Percentiles rank a stretch among this genome's conserved stretches.
phyloP scores from a whole-genome alignment of 2,113 vertebrate genomes.

The Pterocles burchelli region DNA sequence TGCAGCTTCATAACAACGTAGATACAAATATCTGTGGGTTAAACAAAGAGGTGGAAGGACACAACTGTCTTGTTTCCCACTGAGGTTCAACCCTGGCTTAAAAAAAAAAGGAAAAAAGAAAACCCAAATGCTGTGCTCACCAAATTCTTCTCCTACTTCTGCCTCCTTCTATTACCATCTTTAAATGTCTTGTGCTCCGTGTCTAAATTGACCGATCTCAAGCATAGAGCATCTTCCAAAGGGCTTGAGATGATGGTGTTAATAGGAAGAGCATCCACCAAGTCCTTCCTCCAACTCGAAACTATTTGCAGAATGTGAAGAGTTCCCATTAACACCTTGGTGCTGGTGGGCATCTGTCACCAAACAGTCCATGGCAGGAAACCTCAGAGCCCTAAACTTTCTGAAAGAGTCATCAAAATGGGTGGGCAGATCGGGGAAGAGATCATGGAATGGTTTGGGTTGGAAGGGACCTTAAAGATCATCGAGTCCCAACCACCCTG shows the following conservation, averaged over 20 bases:
- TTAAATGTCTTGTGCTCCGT: accelerated
- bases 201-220: neutral
- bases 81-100: neutral
- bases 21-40: neutral
- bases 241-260: neutral
- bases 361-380: neutral
- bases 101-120: neutral
- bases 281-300: neutral
- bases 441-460: neutral
- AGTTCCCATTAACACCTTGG: neutral
- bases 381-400: neutral
- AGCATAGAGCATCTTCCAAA: neutral
- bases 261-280: neutral
- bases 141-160: neutral
- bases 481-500: no score
- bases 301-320: neutral
- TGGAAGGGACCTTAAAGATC: no score
- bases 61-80: neutral
- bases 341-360: neutral
- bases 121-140: accelerated
- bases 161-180: neutral
- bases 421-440: neutral
- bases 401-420: neutral
- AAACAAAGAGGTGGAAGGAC: neutral
- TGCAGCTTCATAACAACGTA: accelerated